phyloP scores from a whole-genome alignment of 2,888 invertebrate genomes.

The Acanthopleura granulata region DNA sequence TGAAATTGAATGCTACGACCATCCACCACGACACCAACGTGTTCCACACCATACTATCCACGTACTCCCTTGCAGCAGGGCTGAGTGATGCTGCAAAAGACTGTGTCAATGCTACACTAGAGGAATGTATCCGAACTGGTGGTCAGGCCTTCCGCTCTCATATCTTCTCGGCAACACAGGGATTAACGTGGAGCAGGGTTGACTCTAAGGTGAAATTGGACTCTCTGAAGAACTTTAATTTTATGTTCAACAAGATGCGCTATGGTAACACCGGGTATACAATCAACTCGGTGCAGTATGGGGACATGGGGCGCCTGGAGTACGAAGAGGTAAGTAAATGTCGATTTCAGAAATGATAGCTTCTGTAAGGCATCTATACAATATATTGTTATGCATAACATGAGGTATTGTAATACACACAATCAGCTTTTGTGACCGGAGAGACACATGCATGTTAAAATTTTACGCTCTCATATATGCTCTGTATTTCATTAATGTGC shows the following conservation, averaged over 20 bases:
- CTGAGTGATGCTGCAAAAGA: conserved; percentile 33
- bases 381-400: not conserved
- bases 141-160: not conserved
- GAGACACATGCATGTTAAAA: too few species aligned
- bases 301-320: not conserved
- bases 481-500: too few species aligned
- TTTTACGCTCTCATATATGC: too few species aligned
- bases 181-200: not conserved
- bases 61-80: conserved; percentile 57
- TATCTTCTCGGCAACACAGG: not conserved
- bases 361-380: not conserved
- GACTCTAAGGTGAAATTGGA: not conserved
- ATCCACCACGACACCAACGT: conserved; percentile 42
- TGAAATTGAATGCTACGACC: not conserved
- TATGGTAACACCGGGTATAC: conserved; percentile 49
- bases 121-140: not conserved
- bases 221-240: conserved; percentile 32
- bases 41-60: conserved; percentile 61
- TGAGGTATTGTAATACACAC: too few species aligned
- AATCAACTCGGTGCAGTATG: conserved; percentile 27
- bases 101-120: not conserved
- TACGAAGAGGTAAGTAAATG: not conserved
- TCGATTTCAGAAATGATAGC: conserved; percentile 1
- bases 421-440: too few species aligned
- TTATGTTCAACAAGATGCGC: conserved; percentile 41